Base-by-base conservation (phyloP, 2,797 vertebrate genomes). In the Xiphorhynchus erythropygius region DNA sequence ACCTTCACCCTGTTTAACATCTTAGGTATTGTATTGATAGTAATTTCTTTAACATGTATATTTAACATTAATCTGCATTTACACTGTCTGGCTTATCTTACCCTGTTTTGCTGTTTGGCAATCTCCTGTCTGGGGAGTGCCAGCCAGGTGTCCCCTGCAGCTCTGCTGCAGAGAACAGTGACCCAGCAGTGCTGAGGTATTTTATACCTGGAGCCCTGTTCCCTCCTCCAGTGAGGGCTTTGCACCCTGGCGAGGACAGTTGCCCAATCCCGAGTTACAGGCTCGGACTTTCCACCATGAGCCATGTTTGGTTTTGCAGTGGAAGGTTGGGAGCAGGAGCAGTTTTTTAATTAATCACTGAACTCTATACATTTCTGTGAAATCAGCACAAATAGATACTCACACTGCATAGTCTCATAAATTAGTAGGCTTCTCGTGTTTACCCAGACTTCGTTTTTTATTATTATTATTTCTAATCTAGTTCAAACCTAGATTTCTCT, bases 251-350 rank as follows among this genome's bases (percentile, higher is more conserved):
- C 1, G 1, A n/a, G 80, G 53, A 33, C 23, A 4, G 5, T 14
- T 41, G 68, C n/a, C 39, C 77, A 15, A 0, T 35, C 35, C 59
- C 0, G 8, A n/a, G 49, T 22, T 37, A 19, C 27, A 46, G 75
- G 25, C 27, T 3, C 8, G 33, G 35, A 11, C 79, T 49, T 77
- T 32, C 39, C 42, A 8, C 30, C 13, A 5, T 0, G 0, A 19
- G 47, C 30, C 42, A 5, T 1, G 0, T 0, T 0, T 18, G 82
- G 37, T 57, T 44, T 22, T 21, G 53, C 18, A 7, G 27, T 4
- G 47, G 50, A 27, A 65, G 44, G 63, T 1, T 65, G 70, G 50
- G 28, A 44, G 46, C 68, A 60, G 53, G 41, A 19, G 5, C 14
- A 13, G 13, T 44, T 78, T 53, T 65, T 13, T 9, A 32, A 25